Evolutionary conservation across 2,888 invertebrate species (phyloP), one percentile per base, ranked within the genome.

Genomic region (Synanthedon formicaeformis): DNA sequence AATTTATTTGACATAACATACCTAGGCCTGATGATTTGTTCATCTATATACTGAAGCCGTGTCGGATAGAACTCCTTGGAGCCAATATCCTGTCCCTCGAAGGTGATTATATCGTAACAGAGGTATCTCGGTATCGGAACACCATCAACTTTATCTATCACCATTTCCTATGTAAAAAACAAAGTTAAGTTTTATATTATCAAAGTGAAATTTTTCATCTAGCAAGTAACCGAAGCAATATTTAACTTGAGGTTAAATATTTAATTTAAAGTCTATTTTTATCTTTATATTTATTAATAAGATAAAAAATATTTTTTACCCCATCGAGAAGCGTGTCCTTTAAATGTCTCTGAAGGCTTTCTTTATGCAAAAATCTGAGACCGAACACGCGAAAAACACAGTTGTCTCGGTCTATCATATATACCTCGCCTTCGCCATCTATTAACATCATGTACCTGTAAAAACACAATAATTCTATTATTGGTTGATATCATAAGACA

Each of bases 371-470:
- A 84, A 99, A 99, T 54, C 89, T 89, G 41, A 99, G 74, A 41
- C 93, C 92, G 11, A 91, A 88, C 3, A 97, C 95, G 84, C 93
- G 91, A 80, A 96, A 99, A 50, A 96, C 93, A 62, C 94, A 93
- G 81, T 98, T 94, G 81, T 99, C 97, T 70, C 99, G 90, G 88
- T 99, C 99, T 66, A 99, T 87, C 87, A 99, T 96, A 73, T 94
- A 99, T 13, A 98, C 91, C 71, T 96, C 92, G 59, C 94, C 90
- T 61, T 91, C 91, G 18, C 93, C 94, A 64, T 96, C 92, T 59
- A 99, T 96, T 48, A 98, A 85, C 96, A 99, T 96, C 95, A 99
- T 95, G 75, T 97, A 99, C 68, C 98, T 94, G 70, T 18, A 58
- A 58, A 41, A 40, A 52, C 41, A 34, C 34, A 34, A 34, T 34